These are phyloP conservation scores for Patella ulyssiponensis DNA, from an alignment of 2,888 invertebrate species.

Conservation along the genomic window DNA sequence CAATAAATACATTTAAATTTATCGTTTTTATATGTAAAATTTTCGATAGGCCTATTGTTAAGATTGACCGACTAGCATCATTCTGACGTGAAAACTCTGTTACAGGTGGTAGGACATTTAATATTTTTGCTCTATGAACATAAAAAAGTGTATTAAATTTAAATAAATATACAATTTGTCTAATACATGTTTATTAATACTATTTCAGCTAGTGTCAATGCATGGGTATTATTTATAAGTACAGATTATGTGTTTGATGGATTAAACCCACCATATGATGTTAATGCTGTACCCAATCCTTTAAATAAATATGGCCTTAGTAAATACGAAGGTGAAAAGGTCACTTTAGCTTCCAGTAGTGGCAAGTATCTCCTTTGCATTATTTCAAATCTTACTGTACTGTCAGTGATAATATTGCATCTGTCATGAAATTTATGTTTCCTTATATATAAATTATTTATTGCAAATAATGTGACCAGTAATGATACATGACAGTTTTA, in stretches of 20 bases:
- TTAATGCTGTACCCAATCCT: constrained; percentile 72
- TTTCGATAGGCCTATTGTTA: too few relatives aligned
- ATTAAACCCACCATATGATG: constrained; percentile 73
- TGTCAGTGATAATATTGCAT: not conserved
- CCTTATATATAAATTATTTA: too few relatives aligned
- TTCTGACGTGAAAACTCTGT: not conserved
- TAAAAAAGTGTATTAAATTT: not conserved
- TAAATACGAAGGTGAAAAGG: constrained; percentile 74
- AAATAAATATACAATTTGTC: not conserved
- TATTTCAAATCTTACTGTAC: too few relatives aligned
- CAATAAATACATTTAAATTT: not conserved
- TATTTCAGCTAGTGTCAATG: constrained; percentile 57
- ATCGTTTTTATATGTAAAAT: too few relatives aligned
- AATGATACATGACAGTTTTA: too few relatives aligned
- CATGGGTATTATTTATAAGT: constrained; percentile 74
- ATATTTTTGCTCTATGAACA: not conserved
- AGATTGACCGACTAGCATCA: too few relatives aligned
- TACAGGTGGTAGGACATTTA: not conserved
- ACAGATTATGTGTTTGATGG: constrained; percentile 77
- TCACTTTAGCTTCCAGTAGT: constrained; percentile 60
- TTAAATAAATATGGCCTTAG: constrained; percentile 75
- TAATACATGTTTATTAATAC: not conserved
- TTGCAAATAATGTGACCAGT: too few relatives aligned
- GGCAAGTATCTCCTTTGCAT: constrained; percentile 51
- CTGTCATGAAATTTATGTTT: too few relatives aligned